A percentile compares a stretch with the other conserved stretches of the same genome.
phyloP scores from a whole-genome alignment of 2,888 invertebrate species.

The Drosophila rubida region DNA sequence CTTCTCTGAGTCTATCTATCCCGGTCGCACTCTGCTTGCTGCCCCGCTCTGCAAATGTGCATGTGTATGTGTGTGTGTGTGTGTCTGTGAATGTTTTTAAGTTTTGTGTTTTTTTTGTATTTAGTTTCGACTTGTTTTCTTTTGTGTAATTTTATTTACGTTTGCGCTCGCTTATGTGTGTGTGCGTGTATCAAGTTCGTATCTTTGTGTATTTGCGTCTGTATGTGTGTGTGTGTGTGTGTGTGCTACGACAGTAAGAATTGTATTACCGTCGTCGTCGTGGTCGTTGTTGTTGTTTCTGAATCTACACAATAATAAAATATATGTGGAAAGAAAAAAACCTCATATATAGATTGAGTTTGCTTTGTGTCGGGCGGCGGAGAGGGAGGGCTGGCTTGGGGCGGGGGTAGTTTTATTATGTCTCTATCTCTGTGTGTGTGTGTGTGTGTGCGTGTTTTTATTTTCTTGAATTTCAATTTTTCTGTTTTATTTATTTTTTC shows the following conservation, averaged over 20 bases:
- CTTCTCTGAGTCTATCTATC: slow-evolving; percentile 33
- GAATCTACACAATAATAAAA: slow-evolving; percentile 75
- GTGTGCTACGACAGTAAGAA: slow-evolving; percentile 76
- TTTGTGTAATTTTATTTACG: slow-evolving; percentile 79
- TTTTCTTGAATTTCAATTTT: slow-evolving; percentile 64
- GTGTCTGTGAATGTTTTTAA: slow-evolving; percentile 61
- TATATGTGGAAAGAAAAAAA: slow-evolving; percentile 27
- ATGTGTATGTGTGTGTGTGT: slow-evolving; percentile 29
- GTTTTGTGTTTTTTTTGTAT: slow-evolving; percentile 64
- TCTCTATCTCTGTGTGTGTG: too few relatives aligned
- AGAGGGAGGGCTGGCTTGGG: background rate
- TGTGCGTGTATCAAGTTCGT: slow-evolving; percentile 76
- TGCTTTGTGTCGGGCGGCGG: slow-evolving; percentile 36
- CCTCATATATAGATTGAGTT: slow-evolving; percentile 59
- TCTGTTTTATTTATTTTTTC: slow-evolving; percentile 23
- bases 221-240: slow-evolving; percentile 52
- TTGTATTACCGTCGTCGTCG: slow-evolving; percentile 69
- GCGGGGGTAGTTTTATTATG: slow-evolving; percentile 16
- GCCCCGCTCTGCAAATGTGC: slow-evolving; percentile 6
- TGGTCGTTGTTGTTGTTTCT: slow-evolving; percentile 52
- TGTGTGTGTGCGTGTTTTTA: slow-evolving; percentile 55
- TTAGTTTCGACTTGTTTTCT: slow-evolving; percentile 78
- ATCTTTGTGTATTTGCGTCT: slow-evolving; percentile 57
- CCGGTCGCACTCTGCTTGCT: background rate
- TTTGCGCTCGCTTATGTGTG: slow-evolving; percentile 31